Base-by-base conservation (phyloP, 2,888 invertebrate species). In the Epirrhoe alternata region DNA sequence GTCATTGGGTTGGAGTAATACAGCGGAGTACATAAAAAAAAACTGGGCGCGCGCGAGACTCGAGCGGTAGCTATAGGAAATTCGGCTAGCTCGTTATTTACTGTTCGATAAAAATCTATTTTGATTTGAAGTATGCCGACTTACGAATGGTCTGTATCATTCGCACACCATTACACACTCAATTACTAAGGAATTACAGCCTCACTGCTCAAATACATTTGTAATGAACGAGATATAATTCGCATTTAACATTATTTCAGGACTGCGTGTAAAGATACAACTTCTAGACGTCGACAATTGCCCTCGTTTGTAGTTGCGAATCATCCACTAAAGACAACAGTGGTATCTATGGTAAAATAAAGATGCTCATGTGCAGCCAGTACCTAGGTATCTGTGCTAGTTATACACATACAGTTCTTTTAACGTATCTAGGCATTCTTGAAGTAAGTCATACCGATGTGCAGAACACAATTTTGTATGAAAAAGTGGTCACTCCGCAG, bases 241-340 rank as follows among this genome's bases (percentile, higher is more conserved):
- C 10, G 10, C 0, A 3, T 38, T 10, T 35, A 7, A 1, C 3
- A 38, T 8, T 38, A 51, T 65, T 85, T 66, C 77, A 91, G 91
- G 91, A 82, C 77, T 31, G 82, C 86, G 63, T 47, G 58, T 24
- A 71, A 68, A 63, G 66, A 24, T 52, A 24, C 51, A 42, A 17
- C 16, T 33, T 45, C 17, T 42, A 16, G 10, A 38, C 66, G 53
- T 24, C 45, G 54, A 63, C 47, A 66, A 47, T 14, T 66, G 14
- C 69, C 66, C 42, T 68, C 66, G 57, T 85, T 92, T 80, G 87
- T 86, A 79, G 91, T 92, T 4, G 81, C 83, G 16, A 86, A 77
- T 66, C 92, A 93, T 80, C 92, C 92, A 24, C 74, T 93, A 8
- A 91, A 89, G 79, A 60, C 76, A 35, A 87, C 85, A 73, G 61